Conservation (phyloP, 2,113 vertebrate genomes). For the Alectura lathami region DNA sequence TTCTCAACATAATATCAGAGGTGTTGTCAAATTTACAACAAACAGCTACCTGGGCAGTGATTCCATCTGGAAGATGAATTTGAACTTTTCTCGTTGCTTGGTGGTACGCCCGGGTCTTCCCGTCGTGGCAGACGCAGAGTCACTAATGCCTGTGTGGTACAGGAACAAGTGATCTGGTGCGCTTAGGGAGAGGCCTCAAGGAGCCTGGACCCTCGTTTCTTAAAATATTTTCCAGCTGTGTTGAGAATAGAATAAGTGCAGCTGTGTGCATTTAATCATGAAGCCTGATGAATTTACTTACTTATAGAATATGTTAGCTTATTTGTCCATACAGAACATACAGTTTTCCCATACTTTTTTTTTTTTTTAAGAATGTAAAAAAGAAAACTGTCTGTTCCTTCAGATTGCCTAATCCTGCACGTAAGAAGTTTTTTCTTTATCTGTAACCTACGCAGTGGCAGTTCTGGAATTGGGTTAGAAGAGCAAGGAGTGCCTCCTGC, state of each 20-base stretch:
- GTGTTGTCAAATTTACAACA: slow-evolving; percentile 52
- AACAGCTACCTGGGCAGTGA: not conserved
- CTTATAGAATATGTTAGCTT: not conserved
- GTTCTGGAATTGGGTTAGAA: not conserved
- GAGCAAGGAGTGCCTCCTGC: not conserved
- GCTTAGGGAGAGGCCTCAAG: not conserved
- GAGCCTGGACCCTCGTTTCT: not conserved
- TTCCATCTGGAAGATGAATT: not conserved
- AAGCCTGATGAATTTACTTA: not conserved
- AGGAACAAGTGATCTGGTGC: not conserved
- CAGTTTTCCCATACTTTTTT: accelerated
- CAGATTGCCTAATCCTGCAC: not conserved
- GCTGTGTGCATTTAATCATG: not conserved
- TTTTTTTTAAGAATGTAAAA: not conserved
- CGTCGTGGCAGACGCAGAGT: not conserved
- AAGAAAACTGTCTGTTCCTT: not conserved
- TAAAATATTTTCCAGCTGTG: slow-evolving; percentile 10
- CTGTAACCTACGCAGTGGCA: not conserved
- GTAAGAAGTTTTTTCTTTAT: not conserved
- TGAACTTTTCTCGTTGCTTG: not conserved
- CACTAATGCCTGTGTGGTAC: not conserved
- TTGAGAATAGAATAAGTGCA: not conserved
- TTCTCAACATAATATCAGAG: not conserved
- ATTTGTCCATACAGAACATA: not conserved
- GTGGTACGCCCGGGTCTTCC: not conserved